Conservation (phyloP, 2,797 vertebrate genomes). For the Sylvilagus floridanus region DNA sequence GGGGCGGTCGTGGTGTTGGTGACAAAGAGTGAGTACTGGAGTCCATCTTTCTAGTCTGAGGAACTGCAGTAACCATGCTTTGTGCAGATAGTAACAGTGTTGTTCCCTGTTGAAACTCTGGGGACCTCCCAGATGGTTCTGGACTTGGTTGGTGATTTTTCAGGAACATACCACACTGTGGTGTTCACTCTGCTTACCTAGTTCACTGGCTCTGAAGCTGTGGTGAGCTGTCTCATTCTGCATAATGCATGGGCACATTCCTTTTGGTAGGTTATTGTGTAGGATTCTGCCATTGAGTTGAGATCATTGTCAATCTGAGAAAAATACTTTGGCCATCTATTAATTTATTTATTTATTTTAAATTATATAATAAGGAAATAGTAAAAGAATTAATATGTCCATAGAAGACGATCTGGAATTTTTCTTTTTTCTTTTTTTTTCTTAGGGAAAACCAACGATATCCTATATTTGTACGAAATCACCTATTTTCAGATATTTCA, state of each 20-base stretch:
- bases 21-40: constrained; percentile 63
- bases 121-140: not conserved
- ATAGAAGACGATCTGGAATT: not conserved
- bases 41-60: not conserved
- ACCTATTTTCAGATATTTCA: not conserved
- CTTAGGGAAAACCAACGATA: not conserved
- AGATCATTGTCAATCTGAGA: not conserved
- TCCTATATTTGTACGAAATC: not conserved
- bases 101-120: not conserved
- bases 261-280: not conserved
- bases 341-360: not conserved
- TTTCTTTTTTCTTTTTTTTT: not conserved
- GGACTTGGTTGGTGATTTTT: not conserved
- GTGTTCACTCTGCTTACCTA: not conserved
- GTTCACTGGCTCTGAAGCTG: not conserved
- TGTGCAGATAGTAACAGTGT: too few species aligned
- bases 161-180: not conserved
- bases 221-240: not conserved
- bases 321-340: not conserved
- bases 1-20: not conserved
- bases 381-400: not conserved
- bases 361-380: not conserved
- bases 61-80: too few species aligned
- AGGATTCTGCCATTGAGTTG: not conserved
- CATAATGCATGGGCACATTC: not conserved